phyloP scores from a whole-genome alignment of 2,797 vertebrate species.

The Spondyliosoma cantharus region DNA sequence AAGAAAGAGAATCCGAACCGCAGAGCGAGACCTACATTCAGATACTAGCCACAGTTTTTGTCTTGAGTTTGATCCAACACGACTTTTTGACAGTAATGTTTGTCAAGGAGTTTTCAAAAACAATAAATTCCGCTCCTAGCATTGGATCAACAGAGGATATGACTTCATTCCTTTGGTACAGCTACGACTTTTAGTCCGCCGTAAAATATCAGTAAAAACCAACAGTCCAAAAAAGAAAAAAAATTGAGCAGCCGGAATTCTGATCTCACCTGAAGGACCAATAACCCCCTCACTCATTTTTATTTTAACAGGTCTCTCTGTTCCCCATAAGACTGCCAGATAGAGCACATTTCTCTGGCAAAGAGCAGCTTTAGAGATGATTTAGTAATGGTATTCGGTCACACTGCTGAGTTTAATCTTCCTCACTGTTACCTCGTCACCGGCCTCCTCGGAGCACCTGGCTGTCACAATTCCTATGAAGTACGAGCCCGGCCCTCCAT shows the following conservation, averaged over 20 bases:
- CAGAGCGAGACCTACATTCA: constrained; percentile 2
- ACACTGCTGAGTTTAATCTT: constrained; percentile 66
- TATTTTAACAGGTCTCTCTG: constrained; percentile 41
- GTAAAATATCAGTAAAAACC: neutral
- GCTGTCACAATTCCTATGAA: constrained; percentile 59
- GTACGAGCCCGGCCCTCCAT: constrained; percentile 37
- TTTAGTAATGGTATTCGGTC: constrained; percentile 63
- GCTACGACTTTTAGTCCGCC: neutral
- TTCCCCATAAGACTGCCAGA: constrained; percentile 13
- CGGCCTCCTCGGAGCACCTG: constrained; percentile 19
- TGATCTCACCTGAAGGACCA: constrained; percentile 1
- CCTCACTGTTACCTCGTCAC: constrained; percentile 53
- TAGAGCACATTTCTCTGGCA: constrained; percentile 28
- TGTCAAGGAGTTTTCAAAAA: neutral
- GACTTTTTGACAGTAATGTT: neutral
- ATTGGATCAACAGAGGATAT: neutral
- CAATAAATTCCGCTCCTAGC: neutral
- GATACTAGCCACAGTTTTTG: neutral
- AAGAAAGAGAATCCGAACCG: neutral
- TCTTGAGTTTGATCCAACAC: constrained; percentile 10
- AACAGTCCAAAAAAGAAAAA: neutral
- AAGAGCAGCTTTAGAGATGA: constrained; percentile 57
- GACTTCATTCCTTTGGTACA: constrained; percentile 19
- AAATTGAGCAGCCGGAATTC: constrained; percentile 8
- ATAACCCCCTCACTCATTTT: constrained; percentile 23